Evolutionary conservation across 2,113 vertebrate species (phyloP).

Genomic region (Talpa occidentalis): DNA sequence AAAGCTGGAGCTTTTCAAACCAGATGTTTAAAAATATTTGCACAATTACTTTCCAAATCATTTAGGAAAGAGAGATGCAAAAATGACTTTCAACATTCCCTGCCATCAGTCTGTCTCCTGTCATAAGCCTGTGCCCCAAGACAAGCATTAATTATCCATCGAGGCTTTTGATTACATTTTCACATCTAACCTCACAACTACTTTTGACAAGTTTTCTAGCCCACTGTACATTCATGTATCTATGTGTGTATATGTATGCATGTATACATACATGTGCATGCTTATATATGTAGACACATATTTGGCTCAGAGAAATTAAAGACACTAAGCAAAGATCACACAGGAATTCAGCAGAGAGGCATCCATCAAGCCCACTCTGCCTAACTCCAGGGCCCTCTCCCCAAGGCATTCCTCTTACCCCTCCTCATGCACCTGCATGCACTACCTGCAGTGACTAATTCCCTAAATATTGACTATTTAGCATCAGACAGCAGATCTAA

Average conservation of each 20-base stretch:
- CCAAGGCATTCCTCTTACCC: background rate
- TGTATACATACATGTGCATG: background rate
- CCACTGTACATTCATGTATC: background rate
- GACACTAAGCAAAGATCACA: background rate
- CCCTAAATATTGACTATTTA: background rate
- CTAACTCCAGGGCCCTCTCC: background rate
- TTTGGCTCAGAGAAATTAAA: background rate
- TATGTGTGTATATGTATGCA: too few relatives aligned
- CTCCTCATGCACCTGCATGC: background rate
- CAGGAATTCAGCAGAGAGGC: background rate
- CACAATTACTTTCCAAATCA: constrained; percentile 7
- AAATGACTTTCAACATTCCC: background rate
- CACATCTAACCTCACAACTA: background rate
- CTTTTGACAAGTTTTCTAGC: background rate
- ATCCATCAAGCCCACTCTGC: background rate
- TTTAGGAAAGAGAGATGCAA: background rate
- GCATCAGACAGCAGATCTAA: background rate
- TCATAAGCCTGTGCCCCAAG: background rate
- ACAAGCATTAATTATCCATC: background rate
- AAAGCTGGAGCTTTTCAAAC: background rate
- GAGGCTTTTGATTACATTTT: background rate
- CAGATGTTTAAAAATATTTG: background rate
- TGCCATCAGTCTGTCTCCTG: too few relatives aligned
- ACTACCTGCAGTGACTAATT: background rate
- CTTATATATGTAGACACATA: accelerated